Percentiles rank a stretch among this genome's conserved stretches.
Conservation (phyloP, 2,888 invertebrate genomes). For the Agrilus biguttatus region DNA sequence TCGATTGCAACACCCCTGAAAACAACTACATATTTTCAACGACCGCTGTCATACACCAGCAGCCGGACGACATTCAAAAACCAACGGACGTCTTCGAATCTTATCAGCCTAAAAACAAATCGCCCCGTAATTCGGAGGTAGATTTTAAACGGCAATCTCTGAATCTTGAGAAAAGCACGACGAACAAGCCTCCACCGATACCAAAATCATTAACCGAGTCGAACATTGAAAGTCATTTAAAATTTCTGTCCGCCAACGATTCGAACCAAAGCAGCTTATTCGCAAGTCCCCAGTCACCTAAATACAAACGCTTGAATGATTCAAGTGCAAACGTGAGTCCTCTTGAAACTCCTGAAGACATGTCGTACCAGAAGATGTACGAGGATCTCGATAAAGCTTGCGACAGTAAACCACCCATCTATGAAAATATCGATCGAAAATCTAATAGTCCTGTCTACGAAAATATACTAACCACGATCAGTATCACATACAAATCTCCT, state of each 20-base stretch:
- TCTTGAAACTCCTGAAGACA: slow-evolving; percentile 17
- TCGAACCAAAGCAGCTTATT: slow-evolving; percentile 16
- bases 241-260: slow-evolving; percentile 8
- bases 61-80: slow-evolving; percentile 3
- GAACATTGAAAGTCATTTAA: slow-evolving; percentile 19
- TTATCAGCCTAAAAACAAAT: slow-evolving; percentile 29
- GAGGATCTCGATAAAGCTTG: slow-evolving; percentile 13
- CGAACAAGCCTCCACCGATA: slow-evolving; percentile 10
- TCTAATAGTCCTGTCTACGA: slow-evolving; percentile 37
- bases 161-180: slow-evolving; percentile 18
- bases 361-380: slow-evolving; percentile 36
- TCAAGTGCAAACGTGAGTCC: slow-evolving; percentile 26
- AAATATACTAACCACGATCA: slow-evolving; percentile 51
- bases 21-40: slow-evolving; percentile 31
- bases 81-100: slow-evolving; percentile 12
- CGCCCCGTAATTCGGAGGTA: slow-evolving; percentile 24
- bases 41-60: slow-evolving; percentile 24
- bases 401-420: slow-evolving; percentile 2
- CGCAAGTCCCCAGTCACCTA: slow-evolving; percentile 25
- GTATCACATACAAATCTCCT: slow-evolving; percentile 57
- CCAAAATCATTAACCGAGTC: slow-evolving; percentile 26
- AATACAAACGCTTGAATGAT: slow-evolving; percentile 24
- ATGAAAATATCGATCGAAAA: slow-evolving; percentile 7
- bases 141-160: slow-evolving; percentile 23
- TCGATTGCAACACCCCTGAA: slow-evolving; percentile 65